Conservation (phyloP, 2,113 vertebrate species). For the Cathartes aura region DNA sequence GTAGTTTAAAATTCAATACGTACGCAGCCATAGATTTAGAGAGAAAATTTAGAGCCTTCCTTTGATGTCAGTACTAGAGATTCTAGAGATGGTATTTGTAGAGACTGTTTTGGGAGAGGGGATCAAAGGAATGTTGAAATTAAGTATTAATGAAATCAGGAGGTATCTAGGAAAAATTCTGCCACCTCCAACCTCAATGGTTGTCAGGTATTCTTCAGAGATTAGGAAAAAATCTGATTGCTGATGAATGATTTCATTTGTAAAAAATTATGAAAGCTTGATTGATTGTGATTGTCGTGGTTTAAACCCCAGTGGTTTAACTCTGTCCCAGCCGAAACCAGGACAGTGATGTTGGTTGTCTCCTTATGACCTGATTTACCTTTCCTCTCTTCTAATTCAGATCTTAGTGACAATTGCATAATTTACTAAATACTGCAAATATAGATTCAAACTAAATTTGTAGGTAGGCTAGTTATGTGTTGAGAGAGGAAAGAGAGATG, state of each 20-base stretch:
- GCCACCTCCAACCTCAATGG: background rate
- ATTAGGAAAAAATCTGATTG: background rate
- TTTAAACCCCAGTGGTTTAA: too few species aligned
- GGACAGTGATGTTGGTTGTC: background rate
- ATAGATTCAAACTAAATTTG: background rate
- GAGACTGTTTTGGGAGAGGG: background rate
- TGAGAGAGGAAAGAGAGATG: background rate
- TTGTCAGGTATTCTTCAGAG: constrained; percentile 27
- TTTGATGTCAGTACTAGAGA: background rate
- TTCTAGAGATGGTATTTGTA: background rate
- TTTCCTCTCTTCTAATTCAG: constrained; percentile 14
- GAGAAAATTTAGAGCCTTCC: background rate
- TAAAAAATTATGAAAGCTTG: background rate
- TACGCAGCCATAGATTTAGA: background rate
- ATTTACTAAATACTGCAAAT: background rate
- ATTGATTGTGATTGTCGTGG: too few species aligned
- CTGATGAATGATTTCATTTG: background rate
- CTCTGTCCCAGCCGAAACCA: too few species aligned
- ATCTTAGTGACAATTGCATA: background rate
- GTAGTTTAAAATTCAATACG: background rate
- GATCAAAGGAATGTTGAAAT: background rate
- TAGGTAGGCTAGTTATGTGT: background rate
- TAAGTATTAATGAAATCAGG: constrained; percentile 3
- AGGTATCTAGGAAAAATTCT: constrained; percentile 17
- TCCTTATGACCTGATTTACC: constrained; percentile 24